Conservation (phyloP, 2,113 vertebrate genomes). For the Semnornis frantzii region DNA sequence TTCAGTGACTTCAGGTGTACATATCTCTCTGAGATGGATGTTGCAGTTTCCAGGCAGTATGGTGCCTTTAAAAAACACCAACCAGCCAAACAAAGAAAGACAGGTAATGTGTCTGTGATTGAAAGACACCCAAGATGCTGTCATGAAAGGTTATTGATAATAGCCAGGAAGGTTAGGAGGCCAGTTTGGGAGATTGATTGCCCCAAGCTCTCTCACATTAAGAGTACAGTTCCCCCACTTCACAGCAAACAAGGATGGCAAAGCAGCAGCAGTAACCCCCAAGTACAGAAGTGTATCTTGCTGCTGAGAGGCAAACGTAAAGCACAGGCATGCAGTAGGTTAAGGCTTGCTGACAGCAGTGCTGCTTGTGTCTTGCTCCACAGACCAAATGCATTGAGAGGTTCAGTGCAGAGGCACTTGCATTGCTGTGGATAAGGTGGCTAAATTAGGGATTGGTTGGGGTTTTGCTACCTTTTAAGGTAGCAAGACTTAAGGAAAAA, state of each 20-base stretch:
- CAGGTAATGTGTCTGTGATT: background rate
- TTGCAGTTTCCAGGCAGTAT: background rate
- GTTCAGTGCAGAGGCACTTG: background rate
- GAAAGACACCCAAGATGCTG: background rate
- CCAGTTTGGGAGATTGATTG: background rate
- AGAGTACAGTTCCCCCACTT: background rate
- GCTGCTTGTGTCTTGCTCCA: background rate
- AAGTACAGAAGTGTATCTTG: rapidly evolving
- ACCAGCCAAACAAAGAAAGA: background rate
- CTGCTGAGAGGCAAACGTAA: background rate
- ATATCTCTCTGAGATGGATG: rapidly evolving
- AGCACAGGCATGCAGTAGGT: background rate
- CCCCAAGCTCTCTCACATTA: background rate
- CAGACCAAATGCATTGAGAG: background rate
- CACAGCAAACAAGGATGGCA: background rate
- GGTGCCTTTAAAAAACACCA: background rate
- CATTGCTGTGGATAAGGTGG: background rate
- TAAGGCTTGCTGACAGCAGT: background rate
- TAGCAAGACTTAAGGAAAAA: background rate
- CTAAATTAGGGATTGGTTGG: background rate
- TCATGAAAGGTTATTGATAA: background rate
- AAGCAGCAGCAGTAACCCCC: background rate
- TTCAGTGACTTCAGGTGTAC: background rate
- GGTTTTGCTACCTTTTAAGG: background rate
- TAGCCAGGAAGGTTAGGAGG: background rate